phyloP scores from a whole-genome alignment of 2,113 vertebrate genomes.

The crab-eating macaque (Macaca fascicularis) region T2T-MFA8v1.1 NC_088392.1:35705001-35705500 shows the following conservation, averaged over 20 bases:
- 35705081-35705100: neutral
- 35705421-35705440: neutral
- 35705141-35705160: neutral
- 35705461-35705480: neutral
- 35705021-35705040: neutral
- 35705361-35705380: neutral
- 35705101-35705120: neutral
- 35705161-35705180: neutral
- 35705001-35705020: neutral
- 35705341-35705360: neutral
- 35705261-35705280: neutral
- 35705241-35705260: neutral
- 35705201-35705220: neutral
- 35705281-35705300: neutral
- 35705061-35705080: neutral
- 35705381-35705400: constrained; percentile 13
- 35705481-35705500: constrained; percentile 10
- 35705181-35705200: neutral
- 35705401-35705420: neutral
- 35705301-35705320: neutral
- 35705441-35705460: constrained; percentile 26
- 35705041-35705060: neutral
- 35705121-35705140: neutral
- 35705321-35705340: neutral
- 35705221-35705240: neutral